Base-by-base conservation (phyloP, 2,888 invertebrate species). In the Mesoligia furuncula region DNA sequence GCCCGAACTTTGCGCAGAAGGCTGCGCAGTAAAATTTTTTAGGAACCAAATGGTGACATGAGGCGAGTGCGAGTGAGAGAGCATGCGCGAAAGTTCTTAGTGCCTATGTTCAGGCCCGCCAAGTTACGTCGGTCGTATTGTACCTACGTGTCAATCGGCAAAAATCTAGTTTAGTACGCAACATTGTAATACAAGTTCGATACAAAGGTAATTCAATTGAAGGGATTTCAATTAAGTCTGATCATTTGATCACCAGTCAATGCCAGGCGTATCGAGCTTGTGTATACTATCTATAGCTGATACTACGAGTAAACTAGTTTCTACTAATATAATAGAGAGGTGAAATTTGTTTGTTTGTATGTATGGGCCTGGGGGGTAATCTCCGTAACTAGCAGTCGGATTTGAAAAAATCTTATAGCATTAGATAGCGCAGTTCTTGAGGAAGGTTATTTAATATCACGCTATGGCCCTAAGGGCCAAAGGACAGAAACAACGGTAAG, bases 221-320 rank as follows among this genome's bases (percentile, higher is more conserved):
- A 57, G 66, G 74, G 80, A 84, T 82, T 84, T 74, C 69, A 73
- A 73, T 73, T 54, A 73, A 72, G 54, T 17, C 73, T 31, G 59
- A 83, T 79, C 81, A 73, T 69, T 81, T 73, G 84, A 83, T 81
- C 74, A 74, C 45, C 11, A 4, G 69, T 69, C 84, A 81, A 79
- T 79, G 81, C 73, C 81, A 69, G 20, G 17, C 68, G 61, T 42
- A 36, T 74, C 62, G 45, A 73, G n/a, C 31, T n/a, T 24, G 17
- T 61, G 45, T 61, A 81, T 20, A 39, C 27, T 24, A 17, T n/a
- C 31, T 71, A 24, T 68, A 68, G 15, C 17, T 36, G 3, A n/a
- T 54, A 54, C n/a, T 36, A n/a, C n/a, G n/a, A n/a, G n/a, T n/a
- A 54, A n/a, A 54, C 54, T n/a, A 4, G 9, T 20, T 8, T 54